These are phyloP conservation scores for Diachasmimorpha longicaudata DNA, from an alignment of 1,140 invertebrate species.

Conservation along the genomic window DNA sequence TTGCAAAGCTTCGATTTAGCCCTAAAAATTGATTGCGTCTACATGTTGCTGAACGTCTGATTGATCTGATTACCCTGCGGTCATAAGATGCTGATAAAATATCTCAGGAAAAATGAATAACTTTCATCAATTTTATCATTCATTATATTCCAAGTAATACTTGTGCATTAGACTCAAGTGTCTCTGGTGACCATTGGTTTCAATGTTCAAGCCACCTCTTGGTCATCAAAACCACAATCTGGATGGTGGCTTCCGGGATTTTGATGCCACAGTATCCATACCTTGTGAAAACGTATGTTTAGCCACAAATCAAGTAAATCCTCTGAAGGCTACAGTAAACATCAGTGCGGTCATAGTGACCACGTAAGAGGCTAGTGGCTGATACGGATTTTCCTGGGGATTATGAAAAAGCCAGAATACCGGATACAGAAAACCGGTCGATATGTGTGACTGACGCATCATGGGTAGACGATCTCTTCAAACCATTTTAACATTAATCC, in stretches of 20 bases:
- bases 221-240: conserved; percentile 4
- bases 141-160: too few species aligned
- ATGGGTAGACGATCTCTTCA: background rate
- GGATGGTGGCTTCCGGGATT: background rate
- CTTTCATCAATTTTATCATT: too few species aligned
- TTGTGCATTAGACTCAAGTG: too few species aligned
- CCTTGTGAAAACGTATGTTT: background rate
- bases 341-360: background rate
- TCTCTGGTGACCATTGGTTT: background rate
- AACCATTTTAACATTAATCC: background rate
- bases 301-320: conserved; percentile 14
- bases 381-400: background rate
- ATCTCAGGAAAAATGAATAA: too few species aligned
- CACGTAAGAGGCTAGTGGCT: background rate
- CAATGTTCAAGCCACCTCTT: background rate
- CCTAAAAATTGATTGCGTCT: too few species aligned
- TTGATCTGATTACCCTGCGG: too few species aligned
- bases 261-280: background rate
- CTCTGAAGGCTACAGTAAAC: conserved; percentile 3
- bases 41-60: too few species aligned
- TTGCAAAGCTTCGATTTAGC: too few species aligned
- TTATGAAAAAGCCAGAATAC: background rate
- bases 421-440: background rate
- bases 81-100: too few species aligned
- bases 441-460: background rate